Conservation (phyloP, 2,113 vertebrate genomes). For the Apteryx mantelli region DNA sequence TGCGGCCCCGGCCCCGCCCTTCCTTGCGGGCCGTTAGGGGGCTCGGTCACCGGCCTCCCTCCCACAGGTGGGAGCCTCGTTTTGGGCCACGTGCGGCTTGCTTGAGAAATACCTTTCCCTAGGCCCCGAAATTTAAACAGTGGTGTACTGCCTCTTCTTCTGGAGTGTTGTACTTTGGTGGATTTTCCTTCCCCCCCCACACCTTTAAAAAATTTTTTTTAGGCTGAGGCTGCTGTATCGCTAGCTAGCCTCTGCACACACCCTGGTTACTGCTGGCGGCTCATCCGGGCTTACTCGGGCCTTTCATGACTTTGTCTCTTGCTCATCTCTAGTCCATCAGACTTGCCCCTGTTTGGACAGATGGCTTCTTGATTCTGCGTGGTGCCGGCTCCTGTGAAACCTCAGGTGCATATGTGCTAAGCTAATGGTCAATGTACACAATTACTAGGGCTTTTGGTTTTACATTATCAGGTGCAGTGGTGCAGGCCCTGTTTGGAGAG, state of each 20-base stretch:
- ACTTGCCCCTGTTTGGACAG: rapidly evolving
- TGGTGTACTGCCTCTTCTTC: too few species aligned
- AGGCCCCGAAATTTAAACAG: rapidly evolving
- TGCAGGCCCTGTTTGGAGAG: not conserved
- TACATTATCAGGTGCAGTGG: rapidly evolving
- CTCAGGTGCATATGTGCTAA: rapidly evolving
- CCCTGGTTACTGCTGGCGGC: rapidly evolving
- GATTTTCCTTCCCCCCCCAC: not conserved
- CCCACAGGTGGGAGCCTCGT: not conserved
- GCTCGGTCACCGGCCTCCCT: not conserved
- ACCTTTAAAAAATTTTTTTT: too few species aligned
- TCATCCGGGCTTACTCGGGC: rapidly evolving
- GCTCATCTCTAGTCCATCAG: rapidly evolving
- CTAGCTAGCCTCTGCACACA: rapidly evolving
- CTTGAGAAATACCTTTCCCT: too few species aligned
- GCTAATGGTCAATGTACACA: rapidly evolving
- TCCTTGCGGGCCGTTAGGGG: too few species aligned
- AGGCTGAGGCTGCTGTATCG: not conserved
- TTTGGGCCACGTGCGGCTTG: rapidly evolving
- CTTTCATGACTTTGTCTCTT: rapidly evolving
- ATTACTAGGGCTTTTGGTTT: too few species aligned
- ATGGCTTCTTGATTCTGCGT: not conserved
- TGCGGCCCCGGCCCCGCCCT: not conserved
- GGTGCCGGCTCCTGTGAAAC: rapidly evolving
- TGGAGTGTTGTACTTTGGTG: rapidly evolving